phyloP scores from a whole-genome alignment of 2,888 invertebrate species.

The Parnassius apollo region DNA sequence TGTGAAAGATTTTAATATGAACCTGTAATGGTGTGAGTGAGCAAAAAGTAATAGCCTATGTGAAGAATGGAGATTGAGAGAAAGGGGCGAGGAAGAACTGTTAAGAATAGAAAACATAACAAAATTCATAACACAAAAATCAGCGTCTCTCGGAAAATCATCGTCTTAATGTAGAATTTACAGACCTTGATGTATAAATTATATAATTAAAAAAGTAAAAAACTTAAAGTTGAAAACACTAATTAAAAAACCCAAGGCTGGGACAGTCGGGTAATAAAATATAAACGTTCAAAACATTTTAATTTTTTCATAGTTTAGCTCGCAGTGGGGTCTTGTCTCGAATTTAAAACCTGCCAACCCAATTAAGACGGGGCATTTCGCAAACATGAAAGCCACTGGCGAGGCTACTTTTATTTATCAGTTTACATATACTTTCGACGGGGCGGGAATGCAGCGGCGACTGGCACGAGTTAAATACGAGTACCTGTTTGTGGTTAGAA shows the following conservation, averaged over 20 bases:
- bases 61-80: too few relatives aligned
- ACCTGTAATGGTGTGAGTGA: too few relatives aligned
- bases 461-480: slow-evolving; percentile 21
- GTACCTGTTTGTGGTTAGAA: slow-evolving; percentile 23
- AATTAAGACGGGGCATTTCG: slow-evolving; percentile 40
- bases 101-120: too few relatives aligned
- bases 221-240: too few relatives aligned
- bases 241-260: too few relatives aligned
- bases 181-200: neutral
- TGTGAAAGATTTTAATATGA: too few relatives aligned
- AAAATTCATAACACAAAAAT: too few relatives aligned
- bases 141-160: too few relatives aligned
- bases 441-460: slow-evolving; percentile 34
- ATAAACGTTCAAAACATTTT: slow-evolving; percentile 3
- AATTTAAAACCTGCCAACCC: slow-evolving; percentile 17
- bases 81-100: too few relatives aligned
- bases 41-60: too few relatives aligned
- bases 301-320: slow-evolving; percentile 16
- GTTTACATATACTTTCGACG: slow-evolving; percentile 41
- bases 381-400: slow-evolving; percentile 56
- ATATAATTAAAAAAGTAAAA: neutral
- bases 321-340: slow-evolving; percentile 14
- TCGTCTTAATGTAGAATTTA: too few relatives aligned
- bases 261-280: neutral
- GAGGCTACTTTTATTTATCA: slow-evolving; percentile 54